Conservation (phyloP, 1,140 invertebrate species). For the Drosophila dunni region DNA sequence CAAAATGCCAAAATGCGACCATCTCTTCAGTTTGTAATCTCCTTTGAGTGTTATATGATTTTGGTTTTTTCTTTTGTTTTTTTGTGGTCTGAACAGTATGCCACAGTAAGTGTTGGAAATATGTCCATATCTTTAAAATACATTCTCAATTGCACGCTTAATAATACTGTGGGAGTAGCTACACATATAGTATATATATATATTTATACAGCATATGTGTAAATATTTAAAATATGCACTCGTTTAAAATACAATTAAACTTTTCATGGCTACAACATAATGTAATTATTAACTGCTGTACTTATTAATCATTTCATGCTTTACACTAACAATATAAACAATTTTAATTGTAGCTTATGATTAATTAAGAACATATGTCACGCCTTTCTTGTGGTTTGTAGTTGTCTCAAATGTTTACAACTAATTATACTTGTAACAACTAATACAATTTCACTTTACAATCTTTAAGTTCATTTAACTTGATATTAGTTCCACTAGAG, state of each 20-base stretch:
- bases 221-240: slow-evolving; percentile 22
- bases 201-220: slow-evolving; percentile 28
- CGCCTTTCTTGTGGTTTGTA: not conserved
- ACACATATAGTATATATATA: not conserved
- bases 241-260: slow-evolving; percentile 21
- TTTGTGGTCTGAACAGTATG: not conserved
- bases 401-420: not conserved
- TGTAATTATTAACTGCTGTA: slow-evolving; percentile 8
- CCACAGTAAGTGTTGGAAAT: slow-evolving; percentile 6
- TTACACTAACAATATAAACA: slow-evolving; percentile 29
- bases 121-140: slow-evolving; percentile 25
- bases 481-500: not conserved
- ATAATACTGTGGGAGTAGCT: slow-evolving; percentile 47
- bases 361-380: slow-evolving; percentile 21
- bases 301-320: slow-evolving; percentile 11
- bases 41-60: not conserved
- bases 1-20: slow-evolving; percentile 6
- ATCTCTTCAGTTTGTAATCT: slow-evolving; percentile 6
- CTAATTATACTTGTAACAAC: slow-evolving; percentile 7
- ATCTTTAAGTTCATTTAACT: not conserved
- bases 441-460: slow-evolving; percentile 19
- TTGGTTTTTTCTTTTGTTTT: not conserved
- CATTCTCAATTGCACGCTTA: slow-evolving; percentile 49
- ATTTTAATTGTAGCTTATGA: slow-evolving; percentile 1
- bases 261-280: slow-evolving; percentile 17